phyloP scores from a whole-genome alignment of 2,888 invertebrate genomes.

The Sturmia bella region DNA sequence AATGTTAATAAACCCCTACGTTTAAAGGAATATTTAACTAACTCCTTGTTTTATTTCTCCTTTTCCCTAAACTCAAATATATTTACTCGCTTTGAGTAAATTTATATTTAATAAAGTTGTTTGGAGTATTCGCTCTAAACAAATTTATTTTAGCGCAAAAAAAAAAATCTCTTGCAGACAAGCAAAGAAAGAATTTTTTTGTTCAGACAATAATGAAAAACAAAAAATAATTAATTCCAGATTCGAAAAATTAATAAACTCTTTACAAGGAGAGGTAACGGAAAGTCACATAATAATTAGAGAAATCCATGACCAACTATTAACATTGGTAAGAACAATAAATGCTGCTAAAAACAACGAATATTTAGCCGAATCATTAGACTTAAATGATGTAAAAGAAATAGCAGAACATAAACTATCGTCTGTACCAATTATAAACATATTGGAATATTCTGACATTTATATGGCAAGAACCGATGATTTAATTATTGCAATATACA shows the following conservation, averaged over 20 bases:
- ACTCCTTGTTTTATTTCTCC: too few species aligned
- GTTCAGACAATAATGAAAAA: constrained; percentile 1
- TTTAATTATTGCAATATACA: neutral
- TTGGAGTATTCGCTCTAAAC: too few species aligned
- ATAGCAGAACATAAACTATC: constrained; percentile 5
- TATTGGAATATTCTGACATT: constrained; percentile 11
- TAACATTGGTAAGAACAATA: constrained; percentile 14
- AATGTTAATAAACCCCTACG: too few species aligned
- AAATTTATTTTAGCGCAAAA: too few species aligned
- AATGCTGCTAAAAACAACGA: constrained; percentile 13
- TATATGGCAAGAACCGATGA: constrained; percentile 10
- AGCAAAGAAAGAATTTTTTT: too few species aligned
- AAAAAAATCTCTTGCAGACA: too few species aligned
- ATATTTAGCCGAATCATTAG: constrained; percentile 11
- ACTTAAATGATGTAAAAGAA: constrained; percentile 15
- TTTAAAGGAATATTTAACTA: too few species aligned
- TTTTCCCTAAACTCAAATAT: too few species aligned
- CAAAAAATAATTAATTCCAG: constrained; percentile 17
- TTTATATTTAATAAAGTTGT: too few species aligned
- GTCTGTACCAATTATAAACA: constrained; percentile 12
- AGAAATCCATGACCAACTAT: neutral
- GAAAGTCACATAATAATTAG: neutral
- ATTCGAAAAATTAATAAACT: constrained; percentile 14
- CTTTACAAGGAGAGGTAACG: neutral
- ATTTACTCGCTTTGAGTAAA: too few species aligned